A percentile compares a stretch with the other conserved stretches of the same genome.
These are phyloP conservation scores for Tetragnatha versicolor DNA, from an alignment of 1,140 invertebrate genomes.

Conservation along the genomic window DNA sequence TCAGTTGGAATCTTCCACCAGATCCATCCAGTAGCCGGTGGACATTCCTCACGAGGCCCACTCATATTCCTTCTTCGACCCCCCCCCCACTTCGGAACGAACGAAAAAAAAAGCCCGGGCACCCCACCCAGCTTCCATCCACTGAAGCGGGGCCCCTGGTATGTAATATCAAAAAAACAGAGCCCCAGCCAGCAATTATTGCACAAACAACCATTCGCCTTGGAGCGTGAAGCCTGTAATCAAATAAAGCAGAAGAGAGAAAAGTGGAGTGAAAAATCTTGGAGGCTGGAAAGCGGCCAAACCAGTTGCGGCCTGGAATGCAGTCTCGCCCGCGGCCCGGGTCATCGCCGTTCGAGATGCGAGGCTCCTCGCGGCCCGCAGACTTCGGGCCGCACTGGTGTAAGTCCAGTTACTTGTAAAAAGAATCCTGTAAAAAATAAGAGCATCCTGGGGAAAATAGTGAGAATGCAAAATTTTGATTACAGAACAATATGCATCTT, in stretches of 20 bases:
- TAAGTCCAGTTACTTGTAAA: too few species aligned
- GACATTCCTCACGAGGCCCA: too few species aligned
- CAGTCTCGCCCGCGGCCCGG: neutral
- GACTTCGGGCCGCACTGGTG: too few species aligned
- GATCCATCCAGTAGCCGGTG: too few species aligned
- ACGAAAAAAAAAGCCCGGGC: neutral
- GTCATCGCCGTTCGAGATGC: conserved; percentile 50
- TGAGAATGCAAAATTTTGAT: too few species aligned
- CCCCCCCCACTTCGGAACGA: too few species aligned
- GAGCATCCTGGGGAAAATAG: too few species aligned
- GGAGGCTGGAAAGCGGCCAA: conserved; percentile 42
- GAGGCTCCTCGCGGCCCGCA: too few species aligned
- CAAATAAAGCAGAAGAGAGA: conserved; percentile 40
- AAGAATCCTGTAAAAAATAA: too few species aligned
- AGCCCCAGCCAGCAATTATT: conserved; percentile 37
- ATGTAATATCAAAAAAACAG: conserved; percentile 9
- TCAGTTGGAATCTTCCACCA: too few species aligned
- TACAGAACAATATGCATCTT: too few species aligned
- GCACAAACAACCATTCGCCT: conserved; percentile 48
- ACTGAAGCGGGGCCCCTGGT: conserved; percentile 14
- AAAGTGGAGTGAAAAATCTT: conserved; percentile 49
- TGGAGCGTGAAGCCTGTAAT: conserved; percentile 32
- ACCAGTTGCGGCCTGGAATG: conserved; percentile 44
- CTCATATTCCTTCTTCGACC: too few species aligned
- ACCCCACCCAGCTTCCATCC: neutral